Base-by-base conservation (phyloP, 2,888 invertebrate genomes). In the Amphipyra tragopoginis region DNA sequence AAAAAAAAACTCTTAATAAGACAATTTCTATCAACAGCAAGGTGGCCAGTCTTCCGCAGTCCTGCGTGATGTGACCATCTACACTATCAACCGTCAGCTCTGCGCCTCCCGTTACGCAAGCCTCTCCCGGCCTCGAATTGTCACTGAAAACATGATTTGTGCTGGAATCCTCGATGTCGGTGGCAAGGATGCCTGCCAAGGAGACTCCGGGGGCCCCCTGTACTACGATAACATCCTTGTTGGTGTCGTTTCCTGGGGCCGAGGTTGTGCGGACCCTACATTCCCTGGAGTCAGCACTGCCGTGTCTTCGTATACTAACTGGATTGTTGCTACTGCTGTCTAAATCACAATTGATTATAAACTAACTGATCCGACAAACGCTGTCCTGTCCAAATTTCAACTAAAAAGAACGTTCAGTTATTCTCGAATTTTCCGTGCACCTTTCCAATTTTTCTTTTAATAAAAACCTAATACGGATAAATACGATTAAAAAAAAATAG, bases 221-320 rank as follows among this genome's bases (percentile, higher is more conserved):
- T 90, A 88, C 73, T 86, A 82, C 72, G 78, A 77, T n/a, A 84
- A 86, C 5, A 52, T 75, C 60, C 81, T 92, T 58, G 84, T 81
- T 54, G 94, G 94, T 33, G 77, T 94, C 65, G 90, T 93, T 21
- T 93, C 93, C 51, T 93, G 91, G 90, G 93, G 93, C 58, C 79
- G 83, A 47, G 89, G 89, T 10, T 94, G 94, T 67, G 94, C 92
- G 5, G 80, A 86, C 51, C 80, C 86, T 5, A 61, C 68, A 69
- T 93, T 82, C 81, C 95, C 95, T 2, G 94, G 94, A 44, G 90
- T 95, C 72, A 94, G 89, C 75, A 84, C 92, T 33, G 83, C 86
- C 10, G 90, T 95, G 65, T 60, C 85, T 4, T 62, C 82, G 0
- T 84, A 84, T 67, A 80, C 83, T 0, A 26, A 83, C 56, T 88